Conservation (phyloP, 2,113 vertebrate genomes). For the Sander vitreus region DNA sequence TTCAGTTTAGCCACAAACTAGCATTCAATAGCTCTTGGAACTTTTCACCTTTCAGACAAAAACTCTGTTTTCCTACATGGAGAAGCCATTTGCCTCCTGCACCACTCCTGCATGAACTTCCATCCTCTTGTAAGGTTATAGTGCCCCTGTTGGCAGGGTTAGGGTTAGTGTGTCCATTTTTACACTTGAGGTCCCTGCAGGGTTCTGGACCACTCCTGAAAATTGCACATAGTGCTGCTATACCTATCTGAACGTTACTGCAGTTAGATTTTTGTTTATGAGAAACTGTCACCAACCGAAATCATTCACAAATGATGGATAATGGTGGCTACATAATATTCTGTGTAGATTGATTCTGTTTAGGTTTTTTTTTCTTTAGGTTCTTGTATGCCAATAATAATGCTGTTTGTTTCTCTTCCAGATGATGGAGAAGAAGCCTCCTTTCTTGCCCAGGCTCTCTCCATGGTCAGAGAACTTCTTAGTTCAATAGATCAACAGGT, state of each 20-base stretch:
- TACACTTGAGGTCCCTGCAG: too few species aligned
- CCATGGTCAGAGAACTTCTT: constrained; percentile 87
- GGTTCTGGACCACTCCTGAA: too few species aligned
- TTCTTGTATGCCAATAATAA: neutral
- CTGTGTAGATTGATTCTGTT: neutral
- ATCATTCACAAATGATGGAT: neutral
- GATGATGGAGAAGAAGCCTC: constrained; percentile 87
- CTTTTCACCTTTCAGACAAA: too few species aligned
- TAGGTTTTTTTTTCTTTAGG: too few species aligned
- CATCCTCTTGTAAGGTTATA: too few species aligned
- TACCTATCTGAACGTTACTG: neutral
- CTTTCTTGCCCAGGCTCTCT: constrained; percentile 82
- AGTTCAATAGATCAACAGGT: constrained; percentile 91
- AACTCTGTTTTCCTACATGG: too few species aligned
- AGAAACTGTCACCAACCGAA: neutral
- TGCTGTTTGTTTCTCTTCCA: constrained; percentile 50
- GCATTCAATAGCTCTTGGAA: too few species aligned
- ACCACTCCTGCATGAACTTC: too few species aligned
- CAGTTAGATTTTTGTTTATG: too few species aligned
- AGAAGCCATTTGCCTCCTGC: neutral
- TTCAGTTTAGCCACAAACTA: neutral
- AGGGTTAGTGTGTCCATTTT: too few species aligned
- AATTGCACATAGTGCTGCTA: neutral
- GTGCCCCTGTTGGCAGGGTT: too few species aligned
- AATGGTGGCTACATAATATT: neutral